phyloP scores from a whole-genome alignment of 1,140 invertebrate genomes.

The Drosophila pandora region DNA sequence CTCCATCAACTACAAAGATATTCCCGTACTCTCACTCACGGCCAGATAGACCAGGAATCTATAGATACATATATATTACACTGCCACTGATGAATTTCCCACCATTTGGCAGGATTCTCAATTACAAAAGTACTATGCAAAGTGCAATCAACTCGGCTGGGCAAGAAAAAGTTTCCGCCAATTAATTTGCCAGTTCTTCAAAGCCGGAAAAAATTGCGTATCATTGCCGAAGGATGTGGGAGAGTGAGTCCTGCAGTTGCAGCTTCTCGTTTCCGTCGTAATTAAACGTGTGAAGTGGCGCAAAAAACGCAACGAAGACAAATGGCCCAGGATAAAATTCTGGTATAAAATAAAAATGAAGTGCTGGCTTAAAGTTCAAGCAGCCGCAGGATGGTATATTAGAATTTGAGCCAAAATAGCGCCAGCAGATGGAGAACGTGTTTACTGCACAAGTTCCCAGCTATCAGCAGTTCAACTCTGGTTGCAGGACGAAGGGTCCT shows the following conservation, averaged over 20 bases:
- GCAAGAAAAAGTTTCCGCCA: slow-evolving; percentile 19
- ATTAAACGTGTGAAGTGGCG: slow-evolving; percentile 49
- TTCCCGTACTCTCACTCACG: slow-evolving; percentile 10
- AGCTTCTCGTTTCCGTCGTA: slow-evolving; percentile 32
- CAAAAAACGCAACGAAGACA: slow-evolving; percentile 46
- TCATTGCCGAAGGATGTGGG: background rate
- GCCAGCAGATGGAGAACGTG: slow-evolving; percentile 40
- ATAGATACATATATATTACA: slow-evolving; percentile 5
- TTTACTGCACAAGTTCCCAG: slow-evolving; percentile 24
- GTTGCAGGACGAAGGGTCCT: slow-evolving; percentile 12
- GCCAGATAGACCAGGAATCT: slow-evolving; percentile 2
- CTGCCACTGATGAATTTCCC: slow-evolving; percentile 1
- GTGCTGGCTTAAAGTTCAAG: slow-evolving; percentile 29
- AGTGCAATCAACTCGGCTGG: slow-evolving; percentile 4
- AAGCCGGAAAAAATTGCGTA: slow-evolving; percentile 24
- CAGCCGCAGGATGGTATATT: slow-evolving; percentile 35
- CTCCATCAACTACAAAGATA: slow-evolving; percentile 34
- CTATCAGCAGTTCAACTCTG: slow-evolving; percentile 32
- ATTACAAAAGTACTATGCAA: slow-evolving; percentile 11
- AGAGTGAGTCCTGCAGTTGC: slow-evolving; percentile 9
- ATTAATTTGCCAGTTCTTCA: slow-evolving; percentile 26
- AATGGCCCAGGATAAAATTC: slow-evolving; percentile 30
- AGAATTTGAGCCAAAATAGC: slow-evolving; percentile 28
- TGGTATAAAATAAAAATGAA: slow-evolving; percentile 3
- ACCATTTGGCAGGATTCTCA: slow-evolving; percentile 33